phyloP scores from a whole-genome alignment of 2,113 vertebrate genomes.

The Mastomys natalensis region DNA sequence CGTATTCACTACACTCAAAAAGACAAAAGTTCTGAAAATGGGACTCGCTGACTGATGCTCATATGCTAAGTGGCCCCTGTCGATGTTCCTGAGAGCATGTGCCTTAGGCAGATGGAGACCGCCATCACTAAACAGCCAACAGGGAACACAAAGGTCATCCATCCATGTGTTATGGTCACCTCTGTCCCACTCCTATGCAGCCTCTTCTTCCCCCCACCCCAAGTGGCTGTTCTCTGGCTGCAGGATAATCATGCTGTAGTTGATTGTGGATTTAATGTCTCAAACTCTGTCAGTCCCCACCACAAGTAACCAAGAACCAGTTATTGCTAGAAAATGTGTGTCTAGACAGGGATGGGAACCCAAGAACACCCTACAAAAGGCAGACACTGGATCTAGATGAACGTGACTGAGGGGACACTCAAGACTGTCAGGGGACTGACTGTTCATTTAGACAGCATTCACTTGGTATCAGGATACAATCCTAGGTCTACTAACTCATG shows the following conservation, averaged over 20 bases:
- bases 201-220: neutral
- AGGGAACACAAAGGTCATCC: neutral
- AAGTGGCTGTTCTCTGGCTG: neutral
- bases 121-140: neutral
- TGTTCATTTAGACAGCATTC: neutral
- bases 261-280: neutral
- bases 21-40: neutral
- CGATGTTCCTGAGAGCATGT: neutral
- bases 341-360: neutral
- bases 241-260: neutral
- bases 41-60: neutral
- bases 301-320: neutral
- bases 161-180: neutral
- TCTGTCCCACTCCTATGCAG: neutral
- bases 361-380: neutral
- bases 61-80: neutral
- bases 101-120: neutral
- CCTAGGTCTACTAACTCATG: neutral
- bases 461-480: neutral
- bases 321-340: neutral
- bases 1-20: neutral
- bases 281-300: neutral
- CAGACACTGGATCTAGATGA: neutral
- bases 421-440: neutral
- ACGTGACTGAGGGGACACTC: neutral